Base-by-base conservation (phyloP, 2,888 invertebrate species). In the Conops quadrifasciatus region DNA sequence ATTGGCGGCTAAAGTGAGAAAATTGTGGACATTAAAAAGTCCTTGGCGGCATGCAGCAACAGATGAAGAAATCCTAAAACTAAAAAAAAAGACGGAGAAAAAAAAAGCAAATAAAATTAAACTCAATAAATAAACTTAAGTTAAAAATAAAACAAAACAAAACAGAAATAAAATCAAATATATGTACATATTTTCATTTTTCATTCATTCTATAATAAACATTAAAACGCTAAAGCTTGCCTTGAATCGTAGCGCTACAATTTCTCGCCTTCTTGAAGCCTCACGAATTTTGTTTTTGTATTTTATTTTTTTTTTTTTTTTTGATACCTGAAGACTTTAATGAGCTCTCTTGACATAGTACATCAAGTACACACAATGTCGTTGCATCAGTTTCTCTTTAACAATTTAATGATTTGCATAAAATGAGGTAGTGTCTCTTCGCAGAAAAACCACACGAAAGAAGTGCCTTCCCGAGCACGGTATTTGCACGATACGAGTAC, bases 371-470 rank as follows among this genome's bases (percentile, higher is more conserved):
- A 36, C 36, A 4, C 9, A 4, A 36, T n/a, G n/a, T n/a, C n/a
- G 36, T 9, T 36, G 51, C 66, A 66, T 53, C 21, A 66, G 30
- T 24, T 66, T 24, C 36, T 56, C 36, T 53, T 56, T 56, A 66
- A 66, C 24, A 56, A 30, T 43, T 66, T 66, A 66, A 66, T 66
- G 56, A 66, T 43, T 53, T n/a, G 43, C 66, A 56, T 36, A 43
- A 66, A 66, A 66, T 24, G 26, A 49, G 11, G n/a, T 36, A 28
- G 45, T 45, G 11, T 49, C 53, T 36, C 36, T 36, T 36, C 30
- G 15, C 5, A 2, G 16, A 60, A 16, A 26, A 59, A 56, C 21
- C 24, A 56, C 26, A 56, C 24, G 36, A 36, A 7, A 36, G 36
- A 7, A 36, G 9, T 36, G 36, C 9, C 9, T 36, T 36, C 36